These are phyloP conservation scores for Sinella curviseta DNA, from an alignment of 1,140 invertebrate genomes.

Conservation along the genomic window DNA sequence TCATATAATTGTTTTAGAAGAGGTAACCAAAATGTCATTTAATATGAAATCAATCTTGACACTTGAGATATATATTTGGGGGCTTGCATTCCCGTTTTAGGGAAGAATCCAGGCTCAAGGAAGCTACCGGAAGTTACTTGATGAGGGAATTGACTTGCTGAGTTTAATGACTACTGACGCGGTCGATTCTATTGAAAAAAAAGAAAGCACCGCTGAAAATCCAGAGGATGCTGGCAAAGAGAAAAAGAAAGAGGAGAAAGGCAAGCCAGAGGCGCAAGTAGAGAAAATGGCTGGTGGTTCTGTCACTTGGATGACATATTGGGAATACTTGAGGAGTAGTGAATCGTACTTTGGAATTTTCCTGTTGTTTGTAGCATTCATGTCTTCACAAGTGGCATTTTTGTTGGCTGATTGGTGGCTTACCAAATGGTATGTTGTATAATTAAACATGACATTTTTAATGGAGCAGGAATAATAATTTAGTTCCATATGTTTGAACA, in stretches of 20 bases:
- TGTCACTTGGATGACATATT: slow-evolving; percentile 33
- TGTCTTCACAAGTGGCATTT: slow-evolving; percentile 30
- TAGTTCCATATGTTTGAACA: too few species aligned
- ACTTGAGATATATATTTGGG: too few species aligned
- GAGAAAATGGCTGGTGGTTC: slow-evolving; percentile 40
- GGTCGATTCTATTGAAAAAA: not conserved
- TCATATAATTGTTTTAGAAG: slow-evolving; percentile 47
- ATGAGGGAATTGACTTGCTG: slow-evolving; percentile 1
- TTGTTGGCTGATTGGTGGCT: slow-evolving; percentile 39
- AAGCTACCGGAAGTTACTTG: slow-evolving; percentile 49
- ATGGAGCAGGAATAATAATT: too few species aligned
- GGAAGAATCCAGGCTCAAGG: not conserved
- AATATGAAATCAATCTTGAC: too few species aligned
- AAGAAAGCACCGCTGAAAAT: not conserved
- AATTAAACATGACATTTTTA: slow-evolving; percentile 7
- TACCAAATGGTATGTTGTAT: too few species aligned
- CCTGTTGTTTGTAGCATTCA: slow-evolving; percentile 26
- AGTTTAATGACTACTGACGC: not conserved
- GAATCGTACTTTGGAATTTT: slow-evolving; percentile 26
- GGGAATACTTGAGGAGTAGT: slow-evolving; percentile 37
- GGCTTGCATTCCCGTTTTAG: too few species aligned
- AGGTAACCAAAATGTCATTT: slow-evolving; percentile 37
- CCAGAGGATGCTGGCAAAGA: slow-evolving; percentile 55
- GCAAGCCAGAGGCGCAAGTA: slow-evolving; percentile 28
- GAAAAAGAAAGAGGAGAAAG: slow-evolving; percentile 40